Evolutionary conservation across 1,140 invertebrate species (phyloP), one percentile per base, ranked within the genome.

Genomic region (Lepidostoma basale): DNA sequence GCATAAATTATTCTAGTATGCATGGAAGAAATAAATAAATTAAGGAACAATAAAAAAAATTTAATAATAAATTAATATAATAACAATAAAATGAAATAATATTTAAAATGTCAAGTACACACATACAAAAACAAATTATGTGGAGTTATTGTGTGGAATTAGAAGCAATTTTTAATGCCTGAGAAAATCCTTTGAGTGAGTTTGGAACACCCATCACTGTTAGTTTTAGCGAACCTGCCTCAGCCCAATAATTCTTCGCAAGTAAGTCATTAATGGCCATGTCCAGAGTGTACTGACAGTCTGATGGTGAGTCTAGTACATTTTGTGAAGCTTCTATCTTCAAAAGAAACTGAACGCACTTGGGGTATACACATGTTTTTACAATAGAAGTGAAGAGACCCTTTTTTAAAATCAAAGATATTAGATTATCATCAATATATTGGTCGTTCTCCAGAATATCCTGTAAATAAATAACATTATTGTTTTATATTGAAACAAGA

Each of bases 211-310:
- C 62, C 26, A 49, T 33, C 16, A 40, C 66, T 20, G 70, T 28
- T 36, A 72, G 42, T 54, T 68, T 72, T 9, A 72, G 44, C 25
- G 70, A 36, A 36, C 70, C 70, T 0, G 70, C 70, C 33, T 72
- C 70, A 16, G 67, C 70, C 26, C 65, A 39, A 30, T 25, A 62
- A 20, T 66, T 49, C 18, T 72, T 72, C 6, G 54, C 40, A 5
- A 68, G 62, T n/a, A 72, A 56, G 45, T 72, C 70, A 22, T 54
- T 42, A 12, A 72, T 58, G 2, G 66, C 66, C 40, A 33, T 62
- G 6, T 68, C 18, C n/a, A 72, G 14, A 14, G 66, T 68, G 30
- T 72, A 72, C 23, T 30, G 12, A 28, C 40, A 56, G n/a, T 52
- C 5, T 33, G 28, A 26, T 18, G 33, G 14, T 12, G 47, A 20